Evolutionary conservation across 1,140 invertebrate genomes (phyloP).

Genomic region (Saccostrea cuccullata): DNA sequence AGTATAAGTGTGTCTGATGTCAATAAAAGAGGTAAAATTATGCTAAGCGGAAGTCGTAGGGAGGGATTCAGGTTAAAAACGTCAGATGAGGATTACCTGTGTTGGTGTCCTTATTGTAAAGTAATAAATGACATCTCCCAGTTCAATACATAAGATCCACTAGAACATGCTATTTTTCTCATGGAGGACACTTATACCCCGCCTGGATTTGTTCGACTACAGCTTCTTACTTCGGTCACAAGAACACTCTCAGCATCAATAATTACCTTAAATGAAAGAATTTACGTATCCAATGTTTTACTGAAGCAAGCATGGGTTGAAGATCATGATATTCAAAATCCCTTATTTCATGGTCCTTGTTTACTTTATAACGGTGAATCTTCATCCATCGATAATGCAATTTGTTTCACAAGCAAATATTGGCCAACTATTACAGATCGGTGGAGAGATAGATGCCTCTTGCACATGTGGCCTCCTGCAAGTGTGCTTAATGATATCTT

Average conservation of each 20-base stretch:
- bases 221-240: neutral
- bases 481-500: neutral
- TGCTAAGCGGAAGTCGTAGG: neutral
- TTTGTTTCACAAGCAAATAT: neutral
- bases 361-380: neutral
- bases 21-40: neutral
- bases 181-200: neutral
- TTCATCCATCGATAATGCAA: neutral
- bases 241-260: neutral
- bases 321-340: neutral
- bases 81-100: neutral
- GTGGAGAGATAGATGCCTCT: neutral
- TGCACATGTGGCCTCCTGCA: neutral
- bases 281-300: neutral
- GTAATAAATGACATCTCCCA: neutral
- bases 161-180: neutral
- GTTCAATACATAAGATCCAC: neutral
- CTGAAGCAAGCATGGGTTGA: neutral
- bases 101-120: neutral
- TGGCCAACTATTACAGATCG: neutral
- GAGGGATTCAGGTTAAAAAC: neutral
- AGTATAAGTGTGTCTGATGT: too few relatives aligned
- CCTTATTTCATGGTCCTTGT: neutral
- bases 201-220: neutral
- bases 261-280: neutral